Base-by-base conservation (phyloP, 2,797 vertebrate genomes). In the Odontamblyopus rebecca region DNA sequence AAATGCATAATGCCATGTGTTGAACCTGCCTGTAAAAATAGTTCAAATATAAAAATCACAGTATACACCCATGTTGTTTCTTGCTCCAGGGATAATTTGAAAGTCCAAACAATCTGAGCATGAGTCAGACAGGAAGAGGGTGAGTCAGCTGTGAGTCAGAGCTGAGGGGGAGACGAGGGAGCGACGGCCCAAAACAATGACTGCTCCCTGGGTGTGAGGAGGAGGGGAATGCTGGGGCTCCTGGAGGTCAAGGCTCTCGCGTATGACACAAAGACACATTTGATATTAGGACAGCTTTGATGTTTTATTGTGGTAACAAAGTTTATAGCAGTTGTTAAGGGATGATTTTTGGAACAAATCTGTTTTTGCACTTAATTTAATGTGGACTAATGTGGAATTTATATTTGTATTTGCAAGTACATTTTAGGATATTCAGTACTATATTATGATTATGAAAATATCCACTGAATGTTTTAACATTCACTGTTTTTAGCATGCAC, bases 51-150 rank as follows among this genome's bases (percentile, higher is more conserved):
- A 65, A 35, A 78, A 80, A 76, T 80, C 64, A 44, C 2, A 73
- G 86, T 79, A 35, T 60, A 89, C 84, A 54, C 82, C 86, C 74
- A 71, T 87, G 76, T 87, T 48, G 62, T 72, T 61, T 61, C 60
- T 70, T 1, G 19, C 70, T 81, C 60, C 61, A 69, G 68, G 78
- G 78, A 81, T 67, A 84, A 84, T 85, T 83, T 84, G 74, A 91
- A 91, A 88, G 90, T 84, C 80, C 91, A 93, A 93, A 93, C 92
- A 93, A 93, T 94, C 84, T 61, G 76, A 70, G 80, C 0, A 72
- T 94, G 91, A 94, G 81, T 94, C 93, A 94, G 71, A 79, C 89
- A 92, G 91, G 92, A 93, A 94, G 86, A 90, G 93, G 86, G 87
- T 90, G 90, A 88, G 80, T 90, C 87, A 89, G 77, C 15, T 68